phyloP scores from a whole-genome alignment of 2,797 vertebrate species.

The Chlorospingus flavigularis region DNA sequence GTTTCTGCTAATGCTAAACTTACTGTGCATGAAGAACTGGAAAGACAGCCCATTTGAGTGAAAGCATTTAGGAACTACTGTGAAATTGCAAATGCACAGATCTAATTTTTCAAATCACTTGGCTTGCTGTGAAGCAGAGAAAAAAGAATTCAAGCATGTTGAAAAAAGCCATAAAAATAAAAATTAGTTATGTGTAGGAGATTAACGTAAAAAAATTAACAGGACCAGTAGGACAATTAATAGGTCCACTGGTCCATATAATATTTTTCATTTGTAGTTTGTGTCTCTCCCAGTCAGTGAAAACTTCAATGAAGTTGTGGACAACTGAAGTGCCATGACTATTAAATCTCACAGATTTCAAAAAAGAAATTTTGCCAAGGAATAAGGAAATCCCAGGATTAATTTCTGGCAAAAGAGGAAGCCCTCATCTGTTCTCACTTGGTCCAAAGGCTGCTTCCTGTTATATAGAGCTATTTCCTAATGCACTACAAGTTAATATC shows the following conservation, averaged over 20 bases:
- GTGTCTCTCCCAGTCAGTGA: slow-evolving; percentile 56
- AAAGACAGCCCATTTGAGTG: slow-evolving; percentile 46
- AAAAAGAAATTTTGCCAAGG: neutral
- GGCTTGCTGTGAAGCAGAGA: slow-evolving; percentile 68
- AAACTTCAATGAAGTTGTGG: neutral
- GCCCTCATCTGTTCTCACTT: neutral
- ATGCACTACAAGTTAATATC: neutral
- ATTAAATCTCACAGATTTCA: neutral
- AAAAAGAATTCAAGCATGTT: slow-evolving; percentile 61
- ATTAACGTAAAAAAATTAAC: slow-evolving; percentile 86
- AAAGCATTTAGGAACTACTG: slow-evolving; percentile 66
- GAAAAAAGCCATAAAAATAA: slow-evolving; percentile 71
- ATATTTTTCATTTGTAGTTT: slow-evolving; percentile 89
- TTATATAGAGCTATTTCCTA: neutral
- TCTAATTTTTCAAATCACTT: slow-evolving; percentile 76
- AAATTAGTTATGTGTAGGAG: slow-evolving; percentile 79
- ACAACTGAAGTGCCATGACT: neutral
- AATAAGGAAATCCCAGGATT: neutral
- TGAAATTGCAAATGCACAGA: slow-evolving; percentile 67
- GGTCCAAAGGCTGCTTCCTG: neutral
- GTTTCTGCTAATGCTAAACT: slow-evolving; percentile 46
- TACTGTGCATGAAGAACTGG: slow-evolving; percentile 29
- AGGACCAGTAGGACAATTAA: slow-evolving; percentile 91
- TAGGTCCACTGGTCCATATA: slow-evolving; percentile 91
- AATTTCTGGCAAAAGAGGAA: neutral